Conservation (phyloP, 2,888 invertebrate genomes). For the Baccha elongata region DNA sequence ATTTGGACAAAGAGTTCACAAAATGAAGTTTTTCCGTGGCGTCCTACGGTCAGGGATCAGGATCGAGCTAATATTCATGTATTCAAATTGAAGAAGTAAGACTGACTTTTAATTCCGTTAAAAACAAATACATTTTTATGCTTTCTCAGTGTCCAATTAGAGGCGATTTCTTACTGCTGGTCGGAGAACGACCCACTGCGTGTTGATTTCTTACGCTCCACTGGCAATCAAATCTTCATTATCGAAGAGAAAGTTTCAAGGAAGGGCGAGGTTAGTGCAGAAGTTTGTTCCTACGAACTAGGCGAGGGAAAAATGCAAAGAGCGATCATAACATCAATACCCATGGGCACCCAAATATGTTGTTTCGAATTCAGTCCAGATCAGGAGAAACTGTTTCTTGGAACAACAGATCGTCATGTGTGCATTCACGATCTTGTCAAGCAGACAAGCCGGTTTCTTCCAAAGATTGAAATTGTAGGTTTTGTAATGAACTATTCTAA, state of each 20-base stretch:
- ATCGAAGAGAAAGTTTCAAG: constrained; percentile 92
- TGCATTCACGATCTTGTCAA: constrained; percentile 90
- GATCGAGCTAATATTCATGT: constrained; percentile 95
- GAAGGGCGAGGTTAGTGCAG: constrained; percentile 88
- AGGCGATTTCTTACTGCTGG: constrained; percentile 90
- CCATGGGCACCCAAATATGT: constrained; percentile 87
- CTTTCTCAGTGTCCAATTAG: constrained; percentile 85
- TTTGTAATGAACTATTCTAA: neutral
- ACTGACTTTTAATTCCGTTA: neutral
- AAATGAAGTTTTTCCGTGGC: constrained; percentile 96
- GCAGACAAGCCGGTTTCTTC: constrained; percentile 88
- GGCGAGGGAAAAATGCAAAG: constrained; percentile 84
- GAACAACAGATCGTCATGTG: constrained; percentile 93
- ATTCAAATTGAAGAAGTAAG: constrained; percentile 88
- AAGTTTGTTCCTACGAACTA: constrained; percentile 86
- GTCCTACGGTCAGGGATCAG: constrained; percentile 91
- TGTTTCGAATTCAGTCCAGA: constrained; percentile 87
- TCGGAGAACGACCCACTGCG: constrained; percentile 94
- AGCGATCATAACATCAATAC: constrained; percentile 87
- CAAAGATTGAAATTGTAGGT: constrained; percentile 91
- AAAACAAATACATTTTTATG: constrained; percentile 62
- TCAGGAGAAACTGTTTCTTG: constrained; percentile 89
- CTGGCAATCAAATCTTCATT: constrained; percentile 88
- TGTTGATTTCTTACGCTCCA: constrained; percentile 89
- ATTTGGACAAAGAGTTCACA: constrained; percentile 93